Evolutionary conservation across 2,113 vertebrate genomes (phyloP).

Genomic region (Clarias magur): DNA sequence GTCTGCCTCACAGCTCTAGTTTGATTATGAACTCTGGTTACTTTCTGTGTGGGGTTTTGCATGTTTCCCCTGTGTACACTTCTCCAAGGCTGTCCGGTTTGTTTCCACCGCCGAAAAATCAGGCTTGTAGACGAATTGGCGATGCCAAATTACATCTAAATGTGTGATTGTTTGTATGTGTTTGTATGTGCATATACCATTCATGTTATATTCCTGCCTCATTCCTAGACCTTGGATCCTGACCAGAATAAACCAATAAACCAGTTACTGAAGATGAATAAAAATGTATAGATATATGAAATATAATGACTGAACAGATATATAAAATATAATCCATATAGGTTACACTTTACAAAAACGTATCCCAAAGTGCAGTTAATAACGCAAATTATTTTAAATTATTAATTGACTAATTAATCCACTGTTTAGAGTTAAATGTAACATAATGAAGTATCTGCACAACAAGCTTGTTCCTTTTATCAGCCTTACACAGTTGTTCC

Average conservation of each 20-base stretch:
- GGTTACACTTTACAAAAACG: not conserved
- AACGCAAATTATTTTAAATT: not conserved
- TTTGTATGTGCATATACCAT: not conserved
- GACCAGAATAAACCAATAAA: no score
- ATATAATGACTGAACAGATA: not conserved
- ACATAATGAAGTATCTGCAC: not conserved
- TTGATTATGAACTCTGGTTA: not conserved
- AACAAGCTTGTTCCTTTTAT: constrained; percentile 1
- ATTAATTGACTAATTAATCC: not conserved
- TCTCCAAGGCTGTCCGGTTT: not conserved
- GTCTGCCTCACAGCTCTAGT: not conserved
- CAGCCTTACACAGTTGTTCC: not conserved
- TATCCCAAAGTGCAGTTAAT: not conserved
- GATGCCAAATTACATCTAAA: not conserved
- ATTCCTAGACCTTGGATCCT: not conserved
- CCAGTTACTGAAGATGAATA: not conserved
- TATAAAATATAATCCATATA: not conserved
- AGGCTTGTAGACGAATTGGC: not conserved
- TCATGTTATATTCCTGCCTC: not conserved
- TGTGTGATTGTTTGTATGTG: not conserved
- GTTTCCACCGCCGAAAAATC: not conserved
- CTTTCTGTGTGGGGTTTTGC: not conserved
- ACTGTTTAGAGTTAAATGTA: not conserved
- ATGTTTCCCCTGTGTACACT: not conserved
- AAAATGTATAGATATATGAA: not conserved